Evolutionary conservation across 2,797 vertebrate genomes (phyloP).

Genomic region (Capromys pilorides): DNA sequence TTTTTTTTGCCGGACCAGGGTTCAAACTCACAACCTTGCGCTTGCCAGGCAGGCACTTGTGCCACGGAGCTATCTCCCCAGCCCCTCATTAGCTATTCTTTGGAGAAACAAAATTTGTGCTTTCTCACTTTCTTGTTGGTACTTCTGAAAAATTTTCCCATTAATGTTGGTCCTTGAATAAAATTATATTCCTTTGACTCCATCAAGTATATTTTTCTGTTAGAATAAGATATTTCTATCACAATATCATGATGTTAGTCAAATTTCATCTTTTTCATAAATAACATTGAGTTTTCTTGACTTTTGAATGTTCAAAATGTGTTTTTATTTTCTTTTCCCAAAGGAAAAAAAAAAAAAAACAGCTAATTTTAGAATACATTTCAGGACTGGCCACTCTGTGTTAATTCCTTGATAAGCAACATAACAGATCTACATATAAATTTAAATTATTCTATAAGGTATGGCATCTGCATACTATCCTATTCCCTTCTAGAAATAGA

Average conservation of each 20-base stretch:
- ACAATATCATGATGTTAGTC: neutral
- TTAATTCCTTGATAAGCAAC: neutral
- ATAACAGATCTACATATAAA: neutral
- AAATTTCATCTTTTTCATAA: neutral
- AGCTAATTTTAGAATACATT: neutral
- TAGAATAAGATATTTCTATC: neutral
- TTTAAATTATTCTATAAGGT: neutral
- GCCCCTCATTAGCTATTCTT: conserved; percentile 3
- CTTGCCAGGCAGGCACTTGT: too few relatives aligned
- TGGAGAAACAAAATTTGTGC: neutral
- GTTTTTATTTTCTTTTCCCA: neutral
- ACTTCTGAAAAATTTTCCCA: neutral
- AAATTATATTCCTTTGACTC: neutral
- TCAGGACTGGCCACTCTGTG: neutral
- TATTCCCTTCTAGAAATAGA: too few relatives aligned
- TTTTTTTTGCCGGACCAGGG: too few relatives aligned
- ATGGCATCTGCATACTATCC: too few relatives aligned
- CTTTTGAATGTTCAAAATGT: neutral
- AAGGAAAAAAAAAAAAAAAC: too few relatives aligned
- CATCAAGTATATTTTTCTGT: neutral
- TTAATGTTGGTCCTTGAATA: neutral
- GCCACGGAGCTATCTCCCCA: too few relatives aligned
- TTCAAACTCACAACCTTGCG: too few relatives aligned
- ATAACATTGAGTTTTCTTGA: neutral
- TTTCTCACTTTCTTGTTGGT: neutral